Percentiles rank a stretch among this genome's conserved stretches.
Evolutionary conservation across 2,113 vertebrate genomes (phyloP).

Genomic region (Dromaius novaehollandiae): DNA sequence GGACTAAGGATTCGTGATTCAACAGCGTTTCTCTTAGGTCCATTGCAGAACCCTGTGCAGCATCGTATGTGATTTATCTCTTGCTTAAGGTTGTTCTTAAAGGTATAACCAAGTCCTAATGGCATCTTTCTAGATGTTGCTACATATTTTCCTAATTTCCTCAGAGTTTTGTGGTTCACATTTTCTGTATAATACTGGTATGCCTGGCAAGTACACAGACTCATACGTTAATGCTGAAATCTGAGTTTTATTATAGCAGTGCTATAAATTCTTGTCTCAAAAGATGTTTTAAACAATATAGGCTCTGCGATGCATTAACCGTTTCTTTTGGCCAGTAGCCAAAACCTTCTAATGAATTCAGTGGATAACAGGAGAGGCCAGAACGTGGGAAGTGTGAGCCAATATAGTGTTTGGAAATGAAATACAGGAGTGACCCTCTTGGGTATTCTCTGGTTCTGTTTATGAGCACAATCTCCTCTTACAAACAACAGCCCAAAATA

Average conservation of each 20-base stretch:
- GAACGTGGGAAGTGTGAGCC: background rate
- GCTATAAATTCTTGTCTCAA: slow-evolving; percentile 36
- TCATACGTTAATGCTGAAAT: background rate
- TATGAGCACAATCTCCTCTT: background rate
- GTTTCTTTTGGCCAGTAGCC: slow-evolving; percentile 31
- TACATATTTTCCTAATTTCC: background rate
- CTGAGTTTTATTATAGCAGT: slow-evolving; percentile 32
- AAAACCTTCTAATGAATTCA: slow-evolving; percentile 18
- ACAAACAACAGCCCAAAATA: background rate
- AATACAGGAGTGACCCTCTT: background rate
- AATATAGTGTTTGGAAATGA: background rate
- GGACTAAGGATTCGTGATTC: background rate
- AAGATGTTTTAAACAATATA: slow-evolving; percentile 36
- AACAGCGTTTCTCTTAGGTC: background rate
- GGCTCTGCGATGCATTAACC: slow-evolving; percentile 25
- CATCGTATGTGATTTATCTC: background rate
- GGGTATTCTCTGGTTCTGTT: background rate
- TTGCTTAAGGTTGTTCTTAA: background rate
- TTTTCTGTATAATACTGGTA: slow-evolving; percentile 1
- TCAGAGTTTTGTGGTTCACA: background rate
- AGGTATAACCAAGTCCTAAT: background rate
- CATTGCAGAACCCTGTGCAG: background rate
- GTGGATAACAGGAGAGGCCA: background rate
- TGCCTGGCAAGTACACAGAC: background rate
- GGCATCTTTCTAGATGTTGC: background rate